Percentiles rank a stretch among this genome's conserved stretches.
Evolutionary conservation across 2,113 vertebrate genomes (phyloP).

Genomic region (Seriola aureovittata): DNA sequence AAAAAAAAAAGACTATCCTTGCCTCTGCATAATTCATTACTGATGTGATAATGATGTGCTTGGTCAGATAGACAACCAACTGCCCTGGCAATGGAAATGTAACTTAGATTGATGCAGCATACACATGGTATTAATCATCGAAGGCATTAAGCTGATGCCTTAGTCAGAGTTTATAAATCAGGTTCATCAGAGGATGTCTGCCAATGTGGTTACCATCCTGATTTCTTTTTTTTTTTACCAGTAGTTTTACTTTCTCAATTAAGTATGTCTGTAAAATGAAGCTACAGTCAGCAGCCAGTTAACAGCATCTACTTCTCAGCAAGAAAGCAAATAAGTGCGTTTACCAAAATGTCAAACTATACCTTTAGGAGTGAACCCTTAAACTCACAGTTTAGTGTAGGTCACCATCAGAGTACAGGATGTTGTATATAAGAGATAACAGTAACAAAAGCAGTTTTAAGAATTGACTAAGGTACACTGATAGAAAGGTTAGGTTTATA

Average conservation of each 20-base stretch:
- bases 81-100: conserved; percentile 55
- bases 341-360: no score
- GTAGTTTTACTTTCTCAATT: conserved; percentile 12
- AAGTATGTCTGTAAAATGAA: background rate
- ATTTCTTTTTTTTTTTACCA: background rate
- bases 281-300: background rate
- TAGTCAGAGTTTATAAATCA: conserved; percentile 46
- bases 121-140: conserved; percentile 50
- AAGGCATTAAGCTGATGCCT: conserved; percentile 57
- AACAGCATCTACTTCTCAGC: no score
- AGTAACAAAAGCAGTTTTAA: background rate
- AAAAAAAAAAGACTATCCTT: conserved; percentile 23
- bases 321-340: no score
- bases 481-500: background rate
- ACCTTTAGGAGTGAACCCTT: no score
- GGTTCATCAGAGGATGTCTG: conserved; percentile 44
- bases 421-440: background rate
- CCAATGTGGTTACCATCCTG: conserved; percentile 13
- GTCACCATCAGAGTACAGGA: no score
- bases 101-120: conserved; percentile 58
- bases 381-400: no score
- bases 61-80: conserved; percentile 67
- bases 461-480: background rate
- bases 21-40: conserved; percentile 71
- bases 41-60: conserved; percentile 72